These are phyloP conservation scores for Campoletis sonorensis DNA, from an alignment of 1,140 invertebrate genomes.

Conservation along the genomic window DNA sequence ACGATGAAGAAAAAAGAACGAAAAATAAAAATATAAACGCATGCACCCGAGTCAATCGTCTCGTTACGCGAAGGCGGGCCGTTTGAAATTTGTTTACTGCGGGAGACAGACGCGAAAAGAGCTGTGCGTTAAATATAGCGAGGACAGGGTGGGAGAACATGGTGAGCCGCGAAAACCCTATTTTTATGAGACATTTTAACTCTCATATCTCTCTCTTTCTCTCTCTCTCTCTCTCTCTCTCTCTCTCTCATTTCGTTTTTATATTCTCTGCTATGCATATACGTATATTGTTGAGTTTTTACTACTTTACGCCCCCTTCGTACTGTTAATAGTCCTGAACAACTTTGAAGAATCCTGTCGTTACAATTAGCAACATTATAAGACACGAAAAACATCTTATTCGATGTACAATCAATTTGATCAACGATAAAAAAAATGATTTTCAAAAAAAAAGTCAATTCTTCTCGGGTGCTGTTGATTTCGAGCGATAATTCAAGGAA, in stretches of 20 bases:
- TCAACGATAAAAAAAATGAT: too few species aligned
- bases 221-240: too few species aligned
- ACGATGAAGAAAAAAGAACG: neutral
- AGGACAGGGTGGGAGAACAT: conserved; percentile 44
- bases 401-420: too few species aligned
- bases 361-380: too few species aligned
- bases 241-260: neutral
- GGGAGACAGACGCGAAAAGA: conserved; percentile 48
- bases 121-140: conserved; percentile 57
- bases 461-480: too few species aligned
- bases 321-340: too few species aligned
- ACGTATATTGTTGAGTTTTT: too few species aligned
- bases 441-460: too few species aligned
- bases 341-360: too few species aligned
- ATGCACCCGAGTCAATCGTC: conserved; percentile 29
- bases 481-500: too few species aligned
- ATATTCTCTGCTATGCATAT: neutral
- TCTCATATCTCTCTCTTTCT: conserved; percentile 36
- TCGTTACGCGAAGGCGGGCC: conserved; percentile 52
- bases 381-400: too few species aligned
- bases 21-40: conserved; percentile 30
- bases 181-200: conserved; percentile 59
- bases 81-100: conserved; percentile 62
- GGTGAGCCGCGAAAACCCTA: conserved; percentile 64
- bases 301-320: too few species aligned